Evolutionary conservation across 2,888 invertebrate genomes (phyloP).

Genomic region (Aphodius granarius): DNA sequence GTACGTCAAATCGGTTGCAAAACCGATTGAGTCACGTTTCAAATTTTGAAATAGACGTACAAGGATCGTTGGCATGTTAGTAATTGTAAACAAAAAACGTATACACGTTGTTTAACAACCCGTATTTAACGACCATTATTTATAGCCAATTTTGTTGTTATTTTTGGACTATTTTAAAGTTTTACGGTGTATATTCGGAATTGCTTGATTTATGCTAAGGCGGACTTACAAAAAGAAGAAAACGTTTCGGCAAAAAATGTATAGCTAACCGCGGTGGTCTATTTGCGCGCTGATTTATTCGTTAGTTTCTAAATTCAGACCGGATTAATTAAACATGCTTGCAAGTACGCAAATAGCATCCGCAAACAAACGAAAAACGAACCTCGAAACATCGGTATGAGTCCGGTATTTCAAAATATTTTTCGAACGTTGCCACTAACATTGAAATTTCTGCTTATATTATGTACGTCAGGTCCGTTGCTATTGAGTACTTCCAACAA

Average conservation of each 20-base stretch:
- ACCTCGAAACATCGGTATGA: neutral
- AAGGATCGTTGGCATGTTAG: neutral
- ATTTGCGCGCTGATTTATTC: neutral
- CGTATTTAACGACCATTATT: neutral
- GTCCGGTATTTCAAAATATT: neutral
- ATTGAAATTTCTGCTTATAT: neutral
- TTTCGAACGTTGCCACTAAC: neutral
- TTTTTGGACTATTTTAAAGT: neutral
- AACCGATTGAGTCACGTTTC: neutral
- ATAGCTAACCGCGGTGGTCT: neutral
- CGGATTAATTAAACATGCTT: neutral
- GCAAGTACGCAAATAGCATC: neutral
- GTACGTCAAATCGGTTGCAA: neutral
- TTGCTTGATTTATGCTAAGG: neutral
- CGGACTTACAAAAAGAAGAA: neutral
- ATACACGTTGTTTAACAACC: neutral
- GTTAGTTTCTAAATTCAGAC: neutral
- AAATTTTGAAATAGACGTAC: neutral
- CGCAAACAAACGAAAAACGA: neutral
- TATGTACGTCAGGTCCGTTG: neutral
- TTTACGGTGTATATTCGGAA: neutral
- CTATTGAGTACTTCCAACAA: neutral
- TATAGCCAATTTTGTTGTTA: neutral
- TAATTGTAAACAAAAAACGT: neutral
- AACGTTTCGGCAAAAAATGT: neutral